A percentile compares a stretch with the other conserved stretches of the same genome.
phyloP scores from a whole-genome alignment of 1,140 invertebrate species.

The Drosophila azteca region DNA sequence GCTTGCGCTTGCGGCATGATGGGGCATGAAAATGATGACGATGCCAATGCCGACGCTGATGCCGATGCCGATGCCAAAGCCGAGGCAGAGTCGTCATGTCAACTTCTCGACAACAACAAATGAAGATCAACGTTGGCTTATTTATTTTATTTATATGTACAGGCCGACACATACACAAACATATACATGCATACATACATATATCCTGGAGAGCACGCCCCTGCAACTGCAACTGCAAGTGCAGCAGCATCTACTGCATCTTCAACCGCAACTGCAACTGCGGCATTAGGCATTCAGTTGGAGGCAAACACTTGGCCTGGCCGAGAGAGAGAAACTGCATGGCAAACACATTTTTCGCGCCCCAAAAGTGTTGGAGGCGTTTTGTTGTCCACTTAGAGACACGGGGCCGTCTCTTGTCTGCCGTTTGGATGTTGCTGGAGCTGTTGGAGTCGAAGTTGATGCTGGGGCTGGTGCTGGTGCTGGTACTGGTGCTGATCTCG shows the following conservation, averaged over 20 bases:
- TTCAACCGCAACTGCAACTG: conserved; percentile 20
- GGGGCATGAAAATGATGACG: conserved; percentile 47
- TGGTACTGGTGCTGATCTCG: conserved; percentile 12
- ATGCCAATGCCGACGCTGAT: conserved; percentile 18
- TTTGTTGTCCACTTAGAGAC: conserved; percentile 80
- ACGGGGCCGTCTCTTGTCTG: conserved; percentile 51
- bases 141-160: conserved; percentile 76
- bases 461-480: conserved; percentile 5
- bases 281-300: conserved; percentile 22
- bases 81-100: conserved; percentile 63
- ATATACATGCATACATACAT: conserved; percentile 28
- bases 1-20: conserved; percentile 15
- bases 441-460: not conserved
- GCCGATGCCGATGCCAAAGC: conserved; percentile 18
- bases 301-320: conserved; percentile 61
- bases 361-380: conserved; percentile 80
- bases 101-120: conserved; percentile 77
- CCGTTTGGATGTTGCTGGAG: conserved; percentile 31
- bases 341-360: conserved; percentile 79
- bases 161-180: conserved; percentile 17
- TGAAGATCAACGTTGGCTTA: conserved; percentile 76
- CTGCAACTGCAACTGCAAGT: conserved; percentile 37
- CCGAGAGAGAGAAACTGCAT: conserved; percentile 31
- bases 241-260: conserved; percentile 37
- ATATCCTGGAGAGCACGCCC: conserved; percentile 43